These are phyloP conservation scores for Muscidifurax raptorellus DNA, from an alignment of 1,140 invertebrate genomes.

Conservation along the genomic window DNA sequence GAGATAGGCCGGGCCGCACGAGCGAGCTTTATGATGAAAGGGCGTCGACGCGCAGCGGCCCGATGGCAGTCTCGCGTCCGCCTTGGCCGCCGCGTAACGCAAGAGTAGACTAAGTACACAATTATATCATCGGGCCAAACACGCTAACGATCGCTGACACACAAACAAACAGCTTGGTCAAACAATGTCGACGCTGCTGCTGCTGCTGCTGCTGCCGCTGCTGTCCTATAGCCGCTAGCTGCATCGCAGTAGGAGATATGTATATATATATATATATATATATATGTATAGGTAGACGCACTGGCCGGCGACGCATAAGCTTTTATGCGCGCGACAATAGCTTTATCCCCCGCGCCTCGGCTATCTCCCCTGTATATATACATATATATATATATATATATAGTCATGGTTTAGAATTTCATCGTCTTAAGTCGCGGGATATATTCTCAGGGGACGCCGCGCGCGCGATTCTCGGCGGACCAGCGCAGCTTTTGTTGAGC, in stretches of 20 bases:
- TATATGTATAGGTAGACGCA: background rate
- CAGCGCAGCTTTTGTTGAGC: background rate
- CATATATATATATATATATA: no score
- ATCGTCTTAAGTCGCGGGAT: background rate
- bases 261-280: no score
- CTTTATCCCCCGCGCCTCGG: background rate
- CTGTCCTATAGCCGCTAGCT: background rate
- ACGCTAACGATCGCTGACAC: conserved; percentile 60
- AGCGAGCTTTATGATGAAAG: background rate
- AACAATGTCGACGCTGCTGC: conserved; percentile 29
- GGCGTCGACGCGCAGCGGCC: background rate
- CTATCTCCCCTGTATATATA: no score
- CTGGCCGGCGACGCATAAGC: background rate
- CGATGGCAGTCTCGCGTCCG: conserved; percentile 50
- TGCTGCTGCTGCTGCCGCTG: background rate
- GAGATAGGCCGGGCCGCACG: conserved; percentile 40
- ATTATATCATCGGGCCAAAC: conserved; percentile 66
- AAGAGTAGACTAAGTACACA: conserved; percentile 60
- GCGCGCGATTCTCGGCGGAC: conserved; percentile 1
- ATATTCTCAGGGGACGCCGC: background rate
- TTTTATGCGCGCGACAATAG: conserved; percentile 2
- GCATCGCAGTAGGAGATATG: no score
- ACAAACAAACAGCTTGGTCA: conserved; percentile 55
- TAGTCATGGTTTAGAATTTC: background rate
- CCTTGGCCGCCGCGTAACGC: conserved; percentile 1